phyloP scores from a whole-genome alignment of 2,797 vertebrate species.

The Hydrocynus forskahlii region DNA sequence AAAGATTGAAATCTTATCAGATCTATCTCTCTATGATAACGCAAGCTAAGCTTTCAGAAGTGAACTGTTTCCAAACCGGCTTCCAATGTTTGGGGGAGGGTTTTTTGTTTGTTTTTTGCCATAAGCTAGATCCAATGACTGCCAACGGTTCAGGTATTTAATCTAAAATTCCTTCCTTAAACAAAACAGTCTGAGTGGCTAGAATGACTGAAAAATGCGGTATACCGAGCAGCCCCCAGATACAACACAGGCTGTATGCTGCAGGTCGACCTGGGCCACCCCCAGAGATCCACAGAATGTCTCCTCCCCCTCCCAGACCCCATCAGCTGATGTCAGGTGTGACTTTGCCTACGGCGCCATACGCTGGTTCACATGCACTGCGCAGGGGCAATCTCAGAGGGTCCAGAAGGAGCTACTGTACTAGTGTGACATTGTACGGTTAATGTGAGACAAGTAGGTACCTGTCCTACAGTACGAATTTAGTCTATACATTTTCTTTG shows the following conservation, averaged over 20 bases:
- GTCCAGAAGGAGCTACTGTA: background rate
- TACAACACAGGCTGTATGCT: background rate
- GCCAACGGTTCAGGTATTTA: background rate
- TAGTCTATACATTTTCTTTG: background rate
- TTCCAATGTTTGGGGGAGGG: too few relatives aligned
- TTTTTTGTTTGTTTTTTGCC: background rate
- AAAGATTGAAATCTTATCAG: slow-evolving; percentile 19
- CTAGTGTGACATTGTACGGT: slow-evolving; percentile 6
- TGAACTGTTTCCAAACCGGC: background rate
- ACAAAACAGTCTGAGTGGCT: background rate
- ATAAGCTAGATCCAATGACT: background rate
- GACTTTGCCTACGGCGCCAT: slow-evolving; percentile 32
- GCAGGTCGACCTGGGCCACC: background rate
- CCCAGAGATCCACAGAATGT: background rate
- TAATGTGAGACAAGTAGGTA: background rate
- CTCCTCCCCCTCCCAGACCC: background rate
- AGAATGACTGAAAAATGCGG: background rate
- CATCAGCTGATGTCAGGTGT: slow-evolving; percentile 35
- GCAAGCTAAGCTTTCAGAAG: slow-evolving; percentile 2
- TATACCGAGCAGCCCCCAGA: background rate
- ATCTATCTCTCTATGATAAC: slow-evolving; percentile 21
- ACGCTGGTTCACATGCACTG: slow-evolving; percentile 18
- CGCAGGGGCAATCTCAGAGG: background rate
- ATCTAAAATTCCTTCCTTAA: background rate
- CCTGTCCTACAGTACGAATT: background rate